phyloP scores from a whole-genome alignment of 2,888 invertebrate species.

The Ischnura elegans region DNA sequence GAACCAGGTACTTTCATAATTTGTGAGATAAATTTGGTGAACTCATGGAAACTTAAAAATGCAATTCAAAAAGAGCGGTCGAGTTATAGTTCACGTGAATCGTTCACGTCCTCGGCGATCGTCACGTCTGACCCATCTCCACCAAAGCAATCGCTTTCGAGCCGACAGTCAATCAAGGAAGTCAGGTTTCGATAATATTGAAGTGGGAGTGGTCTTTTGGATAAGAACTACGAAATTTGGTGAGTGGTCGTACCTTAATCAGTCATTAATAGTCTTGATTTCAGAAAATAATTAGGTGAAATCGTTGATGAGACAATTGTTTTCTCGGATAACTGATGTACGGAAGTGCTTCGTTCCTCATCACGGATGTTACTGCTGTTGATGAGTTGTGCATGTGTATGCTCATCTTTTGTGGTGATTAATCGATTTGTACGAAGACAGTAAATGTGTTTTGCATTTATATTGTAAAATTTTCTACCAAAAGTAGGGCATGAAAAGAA shows the following conservation, averaged over 20 bases:
- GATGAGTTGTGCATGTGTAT: not conserved
- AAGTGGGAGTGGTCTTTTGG: not conserved
- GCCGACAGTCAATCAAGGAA: not conserved
- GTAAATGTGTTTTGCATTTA: not conserved
- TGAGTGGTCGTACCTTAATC: not conserved
- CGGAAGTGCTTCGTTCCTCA: not conserved
- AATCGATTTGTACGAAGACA: not conserved
- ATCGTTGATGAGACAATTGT: not conserved
- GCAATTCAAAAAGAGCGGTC: not conserved
- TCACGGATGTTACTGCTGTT: not conserved
- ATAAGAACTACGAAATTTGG: not conserved
- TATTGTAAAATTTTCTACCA: not conserved
- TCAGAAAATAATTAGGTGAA: not conserved
- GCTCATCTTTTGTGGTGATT: not conserved
- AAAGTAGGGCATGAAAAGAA: conserved; percentile 37
- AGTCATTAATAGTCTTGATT: not conserved
- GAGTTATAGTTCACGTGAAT: not conserved
- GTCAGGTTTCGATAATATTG: not conserved
- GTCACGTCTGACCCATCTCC: not conserved
- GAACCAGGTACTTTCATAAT: no score
- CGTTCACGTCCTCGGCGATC: not conserved
- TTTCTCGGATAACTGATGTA: not conserved
- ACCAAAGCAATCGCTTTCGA: not conserved
- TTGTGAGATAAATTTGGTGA: no score
- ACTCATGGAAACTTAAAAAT: not conserved